Base-by-base conservation (phyloP, 2,113 vertebrate genomes). In the Tiliqua scincoides region DNA sequence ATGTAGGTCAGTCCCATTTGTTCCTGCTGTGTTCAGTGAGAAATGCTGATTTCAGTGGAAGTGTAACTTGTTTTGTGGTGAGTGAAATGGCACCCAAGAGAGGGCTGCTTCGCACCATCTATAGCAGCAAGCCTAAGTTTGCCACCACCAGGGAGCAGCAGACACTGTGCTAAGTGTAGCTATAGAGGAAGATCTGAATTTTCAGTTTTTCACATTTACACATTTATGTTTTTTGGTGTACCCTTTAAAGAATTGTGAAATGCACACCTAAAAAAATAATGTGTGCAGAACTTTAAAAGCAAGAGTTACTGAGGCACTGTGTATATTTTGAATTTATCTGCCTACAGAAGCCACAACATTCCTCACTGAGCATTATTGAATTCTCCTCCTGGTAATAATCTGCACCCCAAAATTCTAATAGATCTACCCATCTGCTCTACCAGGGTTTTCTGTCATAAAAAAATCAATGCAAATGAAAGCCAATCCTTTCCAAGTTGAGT, bases 1-100 rank as follows among this genome's bases (percentile, higher is more conserved):
- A 3, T 4, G 0, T 0, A 0, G 3, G 27, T 15, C 0, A 30
- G 5, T 3, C 21, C n/a, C 32, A 21, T 37, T 62, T 80, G 7
- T 32, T 63, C 9, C 62, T 11, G 20, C 25, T 59, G 87, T 12
- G 48, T 9, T 40, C 0, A 1, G 3, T 5, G n/a, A 6, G 4
- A 17, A 30, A 0, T 25, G 23, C 27, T 18, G 61, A 61, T 20
- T 17, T 79, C 32, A 25, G 23, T 48, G 71, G 43, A 32, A 59
- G 1, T 78, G 20, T 30, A 21, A 27, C 57, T 75, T 62, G 54
- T 35, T 18, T 77, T 48, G 23, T 20, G 12, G 14, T 21, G 9
- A n/a, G 43, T 48, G 18, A 35, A 30, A 78, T 48, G 23, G 7
- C 70, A 54, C 30, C 43, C 43, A 48, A 48, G 8, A 70, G 30